These are phyloP conservation scores for Varecia variegata DNA, from an alignment of 2,797 vertebrate species.

Conservation along the genomic window DNA sequence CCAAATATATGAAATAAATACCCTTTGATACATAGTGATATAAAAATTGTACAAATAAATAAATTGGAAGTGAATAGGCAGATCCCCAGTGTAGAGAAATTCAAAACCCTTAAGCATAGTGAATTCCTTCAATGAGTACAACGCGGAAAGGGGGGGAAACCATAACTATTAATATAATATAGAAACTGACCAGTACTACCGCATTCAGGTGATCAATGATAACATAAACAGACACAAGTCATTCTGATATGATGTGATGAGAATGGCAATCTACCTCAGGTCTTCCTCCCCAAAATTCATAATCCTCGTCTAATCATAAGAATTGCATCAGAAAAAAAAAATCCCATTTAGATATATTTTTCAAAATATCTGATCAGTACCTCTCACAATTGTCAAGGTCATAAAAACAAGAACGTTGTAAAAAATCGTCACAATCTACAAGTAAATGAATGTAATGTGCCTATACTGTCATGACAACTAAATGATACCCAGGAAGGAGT, in stretches of 20 bases:
- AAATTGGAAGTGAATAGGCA: not conserved
- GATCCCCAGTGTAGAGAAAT: not conserved
- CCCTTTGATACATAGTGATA: not conserved
- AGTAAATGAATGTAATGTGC: not conserved
- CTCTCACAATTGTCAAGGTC: not conserved
- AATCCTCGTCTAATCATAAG: not conserved
- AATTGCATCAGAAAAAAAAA: not conserved
- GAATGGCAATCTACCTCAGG: not conserved
- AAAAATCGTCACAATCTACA: not conserved
- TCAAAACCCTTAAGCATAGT: not conserved
- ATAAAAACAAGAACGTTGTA: not conserved
- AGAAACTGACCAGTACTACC: not conserved
- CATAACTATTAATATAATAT: no score
- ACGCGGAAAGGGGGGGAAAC: accelerated
- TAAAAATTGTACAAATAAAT: not conserved
- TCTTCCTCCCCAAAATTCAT: not conserved
- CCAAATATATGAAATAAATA: not conserved
- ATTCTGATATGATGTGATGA: not conserved
- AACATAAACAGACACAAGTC: not conserved
- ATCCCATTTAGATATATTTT: not conserved
- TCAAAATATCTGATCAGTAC: not conserved
- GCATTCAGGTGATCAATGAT: not conserved
- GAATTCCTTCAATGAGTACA: not conserved
- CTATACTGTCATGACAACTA: not conserved
- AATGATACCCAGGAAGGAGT: not conserved